phyloP scores from a whole-genome alignment of 2,888 invertebrate genomes.

The Neoaliturus tenellus region DNA sequence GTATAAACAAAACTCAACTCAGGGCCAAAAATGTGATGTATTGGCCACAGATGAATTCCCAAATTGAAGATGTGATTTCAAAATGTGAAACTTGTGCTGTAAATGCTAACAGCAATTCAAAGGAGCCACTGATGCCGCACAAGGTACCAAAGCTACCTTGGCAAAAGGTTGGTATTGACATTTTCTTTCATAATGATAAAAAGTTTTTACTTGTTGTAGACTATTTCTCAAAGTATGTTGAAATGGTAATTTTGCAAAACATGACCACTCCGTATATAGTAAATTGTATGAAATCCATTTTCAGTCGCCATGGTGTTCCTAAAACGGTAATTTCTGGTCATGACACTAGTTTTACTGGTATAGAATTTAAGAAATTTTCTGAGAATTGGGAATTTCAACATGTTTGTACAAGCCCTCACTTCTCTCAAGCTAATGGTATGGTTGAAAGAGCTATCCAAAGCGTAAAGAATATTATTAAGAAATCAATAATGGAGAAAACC shows the following conservation, averaged over 20 bases:
- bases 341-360: not conserved
- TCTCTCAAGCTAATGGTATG: slow-evolving; percentile 28
- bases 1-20: slow-evolving; percentile 10
- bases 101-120: not conserved
- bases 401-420: slow-evolving; percentile 27
- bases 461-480: not conserved
- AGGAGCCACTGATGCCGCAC: slow-evolving; percentile 9
- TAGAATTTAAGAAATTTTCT: not conserved
- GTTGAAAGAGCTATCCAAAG: slow-evolving; percentile 40
- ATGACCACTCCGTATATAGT: not conserved
- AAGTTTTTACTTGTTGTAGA: slow-evolving; percentile 40
- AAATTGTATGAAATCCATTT: slow-evolving; percentile 3
- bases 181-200: not conserved
- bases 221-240: slow-evolving; percentile 27
- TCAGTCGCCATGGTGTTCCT: slow-evolving; percentile 42
- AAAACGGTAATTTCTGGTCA: not conserved
- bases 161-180: slow-evolving; percentile 29
- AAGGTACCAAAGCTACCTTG: slow-evolving; percentile 6
- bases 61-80: slow-evolving; percentile 36
- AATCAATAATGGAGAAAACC: slow-evolving; percentile 6
- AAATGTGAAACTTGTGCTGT: slow-evolving; percentile 23
- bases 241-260: not conserved
- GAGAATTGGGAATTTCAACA: slow-evolving; percentile 21
- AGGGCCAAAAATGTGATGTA: slow-evolving; percentile 20
- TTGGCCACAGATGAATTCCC: slow-evolving; percentile 23